Evolutionary conservation across 2,113 vertebrate species (phyloP), one percentile per base, ranked within the genome.

Genomic region (Miniopterus natalensis): DNA sequence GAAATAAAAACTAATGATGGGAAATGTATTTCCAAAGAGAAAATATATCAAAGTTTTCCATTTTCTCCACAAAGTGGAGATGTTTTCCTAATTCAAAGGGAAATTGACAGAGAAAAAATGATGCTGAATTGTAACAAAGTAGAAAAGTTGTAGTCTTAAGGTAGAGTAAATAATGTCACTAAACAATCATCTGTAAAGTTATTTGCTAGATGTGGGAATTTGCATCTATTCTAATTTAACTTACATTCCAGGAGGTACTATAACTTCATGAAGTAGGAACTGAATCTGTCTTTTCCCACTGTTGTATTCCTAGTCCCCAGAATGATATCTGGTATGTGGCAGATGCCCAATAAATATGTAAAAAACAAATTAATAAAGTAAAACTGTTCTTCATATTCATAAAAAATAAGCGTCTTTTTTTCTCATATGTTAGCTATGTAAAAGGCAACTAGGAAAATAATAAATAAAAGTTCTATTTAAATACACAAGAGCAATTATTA

Each of bases 381-480:
- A 59, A 11, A 47, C 12, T 57, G 7, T 80, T 36, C 15, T 79
- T 66, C 15, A 53, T 40, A 59, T 42, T 70, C 40, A 80, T 59
- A 89, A 94, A 80, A 36, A 84, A 20, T 29, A 71, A 61, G 3
- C 55, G 27, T 78, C 6, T 20, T 92, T 89, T 53, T 88, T 59
- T 45, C 14, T 18, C 17, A 63, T 23, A 51, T 11, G 12, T 49
- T n/a, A 93, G 57, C 25, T 92, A 70, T 71, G 78, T 55, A 47
- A 97, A 94, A 95, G 90, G 3, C 47, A 92, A 42, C 9, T 70
- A 53, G 36, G 49, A 80, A 86, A 57, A 92, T 65, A 6, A 90
- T 31, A 68, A 59, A 21, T 18, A 73, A 70, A 83, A 21, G 6
- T 74, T 61, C 42, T 86, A 59, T 89, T 91, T 79, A 63, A 85